Evolutionary conservation across 2,113 vertebrate genomes (phyloP).

Genomic region (Cairina moschata): DNA sequence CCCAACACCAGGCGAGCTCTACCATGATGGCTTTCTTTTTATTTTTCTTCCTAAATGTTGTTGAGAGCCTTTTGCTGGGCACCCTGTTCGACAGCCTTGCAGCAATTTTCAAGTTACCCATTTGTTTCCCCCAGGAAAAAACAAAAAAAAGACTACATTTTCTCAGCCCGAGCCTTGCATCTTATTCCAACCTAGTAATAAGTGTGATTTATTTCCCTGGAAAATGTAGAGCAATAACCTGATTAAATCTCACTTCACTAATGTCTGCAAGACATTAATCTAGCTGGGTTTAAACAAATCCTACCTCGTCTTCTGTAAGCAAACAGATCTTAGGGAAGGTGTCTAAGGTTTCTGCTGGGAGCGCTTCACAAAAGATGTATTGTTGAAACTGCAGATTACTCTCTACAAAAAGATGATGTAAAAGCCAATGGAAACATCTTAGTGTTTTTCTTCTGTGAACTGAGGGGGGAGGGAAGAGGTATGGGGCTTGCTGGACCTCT

Average conservation of each 20-base stretch:
- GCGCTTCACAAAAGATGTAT: conserved; percentile 68
- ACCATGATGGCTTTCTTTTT: background rate
- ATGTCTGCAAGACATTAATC: conserved; percentile 72
- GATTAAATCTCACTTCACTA: conserved; percentile 69
- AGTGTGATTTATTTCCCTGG: conserved; percentile 65
- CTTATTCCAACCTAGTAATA: conserved; percentile 55
- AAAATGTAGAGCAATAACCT: conserved; percentile 66
- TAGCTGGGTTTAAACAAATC: conserved; percentile 69
- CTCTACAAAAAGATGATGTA: conserved; percentile 60
- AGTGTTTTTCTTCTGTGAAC: conserved; percentile 66
- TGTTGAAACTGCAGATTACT: conserved; percentile 64
- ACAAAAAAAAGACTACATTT: background rate
- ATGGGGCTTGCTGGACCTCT: conserved; percentile 26
- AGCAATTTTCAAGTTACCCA: conserved; percentile 22
- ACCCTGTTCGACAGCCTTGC: background rate
- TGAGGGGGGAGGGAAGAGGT: conserved; percentile 34
- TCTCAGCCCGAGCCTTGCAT: conserved; percentile 27
- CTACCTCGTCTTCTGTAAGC: conserved; percentile 69
- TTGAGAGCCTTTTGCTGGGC: background rate
- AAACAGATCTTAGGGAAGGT: conserved; percentile 70
- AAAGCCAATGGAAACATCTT: conserved; percentile 65
- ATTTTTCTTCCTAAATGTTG: background rate
- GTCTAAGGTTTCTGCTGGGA: conserved; percentile 71
- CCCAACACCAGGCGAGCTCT: background rate
- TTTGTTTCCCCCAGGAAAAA: background rate